These are phyloP conservation scores for Caenorhabditis latens DNA, from an alignment of 1,140 invertebrate species.

Conservation along the genomic window DNA sequence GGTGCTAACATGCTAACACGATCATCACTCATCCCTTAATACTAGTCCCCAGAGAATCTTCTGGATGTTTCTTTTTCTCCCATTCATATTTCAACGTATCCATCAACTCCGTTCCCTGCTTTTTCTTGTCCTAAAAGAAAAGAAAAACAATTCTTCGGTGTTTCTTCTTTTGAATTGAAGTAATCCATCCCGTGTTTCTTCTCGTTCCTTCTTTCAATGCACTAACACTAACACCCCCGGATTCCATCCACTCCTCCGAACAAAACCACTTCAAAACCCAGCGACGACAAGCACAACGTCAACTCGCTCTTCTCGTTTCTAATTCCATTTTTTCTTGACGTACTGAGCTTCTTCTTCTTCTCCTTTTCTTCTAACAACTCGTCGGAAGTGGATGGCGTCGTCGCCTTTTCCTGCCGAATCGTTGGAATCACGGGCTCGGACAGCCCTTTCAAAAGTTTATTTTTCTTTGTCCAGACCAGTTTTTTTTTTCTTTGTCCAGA, in stretches of 20 bases:
- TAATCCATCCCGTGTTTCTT: not conserved
- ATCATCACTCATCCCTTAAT: conserved; percentile 28
- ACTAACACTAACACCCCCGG: conserved; percentile 40
- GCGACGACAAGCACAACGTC: conserved; percentile 37
- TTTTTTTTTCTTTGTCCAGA: too few relatives aligned
- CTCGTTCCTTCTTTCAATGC: not conserved
- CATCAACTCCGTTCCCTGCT: not conserved
- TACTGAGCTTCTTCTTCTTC: conserved; percentile 11
- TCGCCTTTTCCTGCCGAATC: conserved; percentile 1
- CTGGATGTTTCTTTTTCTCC: not conserved
- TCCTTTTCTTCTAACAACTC: conserved; percentile 27
- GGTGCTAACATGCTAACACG: not conserved
- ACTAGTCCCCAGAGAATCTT: not conserved
- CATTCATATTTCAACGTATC: not conserved
- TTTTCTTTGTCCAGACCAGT: not conserved
- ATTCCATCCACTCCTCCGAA: not conserved
- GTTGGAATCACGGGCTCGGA: not conserved
- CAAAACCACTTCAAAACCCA: conserved; percentile 45
- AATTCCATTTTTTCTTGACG: conserved; percentile 42
- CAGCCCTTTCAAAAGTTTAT: not conserved
- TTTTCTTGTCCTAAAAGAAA: not conserved
- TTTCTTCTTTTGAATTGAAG: not conserved
- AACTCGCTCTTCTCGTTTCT: conserved; percentile 8
- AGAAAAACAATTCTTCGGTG: conserved; percentile 16
- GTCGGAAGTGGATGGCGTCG: conserved; percentile 25